Percentiles rank a stretch among this genome's conserved stretches.
Conservation (phyloP, 1,140 invertebrate species). For the Spodoptera litura region DNA sequence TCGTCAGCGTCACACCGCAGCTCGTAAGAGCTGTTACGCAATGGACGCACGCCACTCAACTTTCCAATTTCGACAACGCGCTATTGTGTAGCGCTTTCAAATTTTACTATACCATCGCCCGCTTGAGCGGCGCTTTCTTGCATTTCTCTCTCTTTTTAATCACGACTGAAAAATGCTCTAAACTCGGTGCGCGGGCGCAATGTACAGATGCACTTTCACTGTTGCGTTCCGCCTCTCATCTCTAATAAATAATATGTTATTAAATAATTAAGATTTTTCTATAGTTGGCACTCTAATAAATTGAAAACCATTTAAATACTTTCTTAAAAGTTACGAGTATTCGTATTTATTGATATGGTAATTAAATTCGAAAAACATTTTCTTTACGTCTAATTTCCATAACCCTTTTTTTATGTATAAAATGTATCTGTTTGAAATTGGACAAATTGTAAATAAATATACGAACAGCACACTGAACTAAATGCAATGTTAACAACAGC, state of each 20-base stretch:
- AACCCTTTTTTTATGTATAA: neutral
- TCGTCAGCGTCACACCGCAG: conserved; percentile 83
- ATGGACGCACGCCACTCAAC: conserved; percentile 80
- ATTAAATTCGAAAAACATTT: conserved; percentile 20
- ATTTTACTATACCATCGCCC: conserved; percentile 81
- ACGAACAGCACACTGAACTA: conserved; percentile 45
- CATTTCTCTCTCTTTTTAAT: conserved; percentile 76
- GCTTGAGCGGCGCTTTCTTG: conserved; percentile 79
- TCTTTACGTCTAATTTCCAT: too few relatives aligned
- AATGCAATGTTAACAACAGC: conserved; percentile 71
- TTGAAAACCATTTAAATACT: conserved; percentile 22
- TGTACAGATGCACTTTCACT: conserved; percentile 80
- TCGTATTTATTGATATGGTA: conserved; percentile 22
- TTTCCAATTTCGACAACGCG: conserved; percentile 86
- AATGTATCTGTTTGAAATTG: neutral
- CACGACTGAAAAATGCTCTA: conserved; percentile 80
- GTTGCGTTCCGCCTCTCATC: conserved; percentile 59
- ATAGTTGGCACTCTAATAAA: conserved; percentile 14
- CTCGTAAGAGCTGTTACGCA: conserved; percentile 83
- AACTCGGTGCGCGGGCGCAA: conserved; percentile 72
- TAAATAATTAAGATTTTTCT: conserved; percentile 26
- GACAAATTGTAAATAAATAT: neutral
- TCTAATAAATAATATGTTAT: conserved; percentile 42
- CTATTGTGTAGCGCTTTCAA: conserved; percentile 85
- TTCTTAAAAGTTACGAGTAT: neutral